These are phyloP conservation scores for Hipparchia sbordonii DNA, from an alignment of 2,888 invertebrate species.

Conservation along the genomic window DNA sequence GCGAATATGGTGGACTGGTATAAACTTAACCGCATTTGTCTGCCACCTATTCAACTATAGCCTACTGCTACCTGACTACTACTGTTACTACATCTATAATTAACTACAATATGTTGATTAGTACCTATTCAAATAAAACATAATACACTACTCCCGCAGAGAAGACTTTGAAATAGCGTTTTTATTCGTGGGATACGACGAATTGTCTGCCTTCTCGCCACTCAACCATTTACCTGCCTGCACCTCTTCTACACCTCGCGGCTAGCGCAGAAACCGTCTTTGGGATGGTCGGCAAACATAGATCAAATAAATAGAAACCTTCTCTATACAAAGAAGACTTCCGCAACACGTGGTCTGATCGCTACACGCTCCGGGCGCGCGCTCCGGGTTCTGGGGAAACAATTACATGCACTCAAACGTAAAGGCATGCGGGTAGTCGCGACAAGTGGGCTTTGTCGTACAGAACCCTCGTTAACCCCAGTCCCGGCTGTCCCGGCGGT, in stretches of 20 bases:
- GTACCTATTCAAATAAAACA: too few relatives aligned
- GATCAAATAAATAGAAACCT: not conserved
- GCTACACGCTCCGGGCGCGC: not conserved
- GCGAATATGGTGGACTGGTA: not conserved
- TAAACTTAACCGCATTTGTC: not conserved
- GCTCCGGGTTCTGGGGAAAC: conserved; percentile 23
- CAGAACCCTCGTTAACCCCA: conserved; percentile 34
- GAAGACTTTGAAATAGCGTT: too few relatives aligned
- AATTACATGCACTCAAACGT: conserved; percentile 39
- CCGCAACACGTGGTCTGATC: not conserved
- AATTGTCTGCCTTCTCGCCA: too few relatives aligned
- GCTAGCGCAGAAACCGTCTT: too few relatives aligned
- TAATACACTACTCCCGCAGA: too few relatives aligned
- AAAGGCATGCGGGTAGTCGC: conserved; percentile 37
- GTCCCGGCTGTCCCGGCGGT: not conserved
- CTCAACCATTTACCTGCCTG: too few relatives aligned
- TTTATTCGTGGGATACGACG: too few relatives aligned
- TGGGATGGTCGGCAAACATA: too few relatives aligned
- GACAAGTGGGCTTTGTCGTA: conserved; percentile 37
- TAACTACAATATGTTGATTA: too few relatives aligned
- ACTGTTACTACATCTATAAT: too few relatives aligned
- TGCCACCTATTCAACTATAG: not conserved
- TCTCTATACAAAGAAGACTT: not conserved
- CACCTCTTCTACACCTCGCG: too few relatives aligned
- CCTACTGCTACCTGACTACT: too few relatives aligned